Evolutionary conservation across 2,797 vertebrate species (phyloP), one percentile per base, ranked within the genome.

Genomic region (Mus spretus): DNA sequence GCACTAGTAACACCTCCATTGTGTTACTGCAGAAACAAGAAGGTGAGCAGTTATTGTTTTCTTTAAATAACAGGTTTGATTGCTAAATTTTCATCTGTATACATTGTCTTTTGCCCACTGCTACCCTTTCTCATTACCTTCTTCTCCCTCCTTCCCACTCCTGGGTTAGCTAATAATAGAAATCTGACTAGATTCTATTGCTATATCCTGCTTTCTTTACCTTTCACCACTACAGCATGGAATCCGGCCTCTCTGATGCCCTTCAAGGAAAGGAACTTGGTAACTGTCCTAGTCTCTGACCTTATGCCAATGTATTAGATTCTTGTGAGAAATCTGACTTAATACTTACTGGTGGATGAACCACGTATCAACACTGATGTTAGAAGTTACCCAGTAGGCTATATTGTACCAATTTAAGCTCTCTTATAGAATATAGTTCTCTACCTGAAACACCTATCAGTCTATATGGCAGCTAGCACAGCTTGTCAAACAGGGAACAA

Each of bases 361-460:
- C 24, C 17, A 40, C 22, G 31, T 44, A 9, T 44, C 34, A 31
- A 15, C 40, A 31, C 11, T 44, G 6, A 90, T 28, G 31, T 40
- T 57, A 26, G 10, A 91, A 47, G 9, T 83, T 90, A 59, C 34
- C 61, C 78, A 83, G 53, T 13, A 86, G 81, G 59, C 80, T 20
- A 20, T 34, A 53, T 3, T 53, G n/a, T 44, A 44, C 10, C 22
- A 82, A 78, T 40, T 47, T 37, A 65, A 95, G 37, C 2, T 40
- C 11, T 72, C 37, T 53, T 90, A 90, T 89, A 88, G 57, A 89
- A 53, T 28, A 7, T 6, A 95, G 78, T n/a, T 40, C 75, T 92
- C 67, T 47, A n/a, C n/a, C 14, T 40, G 70, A 87, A 75, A 11
- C 53, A 85, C 59, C 77, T 37, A 37, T 37, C 65, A 77, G 22